Evolutionary conservation across 2,113 vertebrate species (phyloP).

Genomic region (Pycnonotus jocosus): DNA sequence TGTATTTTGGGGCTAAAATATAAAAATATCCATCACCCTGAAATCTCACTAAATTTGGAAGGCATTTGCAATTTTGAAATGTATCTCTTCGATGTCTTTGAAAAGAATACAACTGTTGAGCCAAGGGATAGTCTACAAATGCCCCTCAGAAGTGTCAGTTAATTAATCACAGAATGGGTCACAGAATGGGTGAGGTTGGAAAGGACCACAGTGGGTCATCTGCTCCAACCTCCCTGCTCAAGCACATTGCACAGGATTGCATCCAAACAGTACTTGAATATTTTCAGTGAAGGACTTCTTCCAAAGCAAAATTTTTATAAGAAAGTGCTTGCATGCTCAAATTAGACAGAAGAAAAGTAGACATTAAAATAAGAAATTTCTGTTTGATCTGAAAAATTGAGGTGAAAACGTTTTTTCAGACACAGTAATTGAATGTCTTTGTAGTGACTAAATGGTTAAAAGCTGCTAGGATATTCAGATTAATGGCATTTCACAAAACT

Average conservation of each 20-base stretch:
- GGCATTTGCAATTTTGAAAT: background rate
- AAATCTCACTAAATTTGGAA: constrained; percentile 23
- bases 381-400: background rate
- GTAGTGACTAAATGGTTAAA: background rate
- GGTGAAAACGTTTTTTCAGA: background rate
- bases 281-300: background rate
- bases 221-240: background rate
- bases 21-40: background rate
- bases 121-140: background rate
- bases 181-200: background rate
- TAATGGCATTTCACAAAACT: background rate
- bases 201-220: background rate
- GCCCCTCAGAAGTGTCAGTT: background rate
- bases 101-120: background rate
- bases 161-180: background rate
- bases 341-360: background rate
- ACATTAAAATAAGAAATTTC: background rate
- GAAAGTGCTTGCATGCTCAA: background rate
- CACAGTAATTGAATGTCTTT: background rate
- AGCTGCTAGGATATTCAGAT: background rate
- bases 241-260: background rate
- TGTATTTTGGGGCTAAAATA: background rate
- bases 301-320: background rate
- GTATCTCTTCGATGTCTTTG: background rate
- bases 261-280: background rate